Evolutionary conservation across 2,888 invertebrate genomes (phyloP).

Genomic region (Drosophila paramelanica): DNA sequence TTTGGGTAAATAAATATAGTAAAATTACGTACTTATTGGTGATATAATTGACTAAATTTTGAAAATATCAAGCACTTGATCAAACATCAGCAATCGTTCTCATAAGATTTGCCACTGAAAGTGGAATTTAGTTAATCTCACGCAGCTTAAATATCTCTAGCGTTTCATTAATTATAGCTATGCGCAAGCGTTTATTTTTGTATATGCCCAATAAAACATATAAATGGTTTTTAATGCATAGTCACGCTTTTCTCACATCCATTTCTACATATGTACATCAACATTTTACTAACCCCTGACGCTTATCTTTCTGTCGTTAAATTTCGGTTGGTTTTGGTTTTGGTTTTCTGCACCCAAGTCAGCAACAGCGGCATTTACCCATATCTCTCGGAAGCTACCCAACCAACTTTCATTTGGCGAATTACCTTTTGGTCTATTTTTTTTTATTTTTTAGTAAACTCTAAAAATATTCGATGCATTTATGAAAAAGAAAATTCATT

Average conservation of each 20-base stretch:
- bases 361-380: slow-evolving; percentile 2
- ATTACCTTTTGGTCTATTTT: not conserved
- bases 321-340: slow-evolving; percentile 1
- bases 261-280: slow-evolving; percentile 8
- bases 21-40: not conserved
- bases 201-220: slow-evolving; percentile 40
- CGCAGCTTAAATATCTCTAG: not conserved
- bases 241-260: slow-evolving; percentile 57
- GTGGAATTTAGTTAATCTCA: slow-evolving; percentile 3
- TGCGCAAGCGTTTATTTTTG: slow-evolving; percentile 25
- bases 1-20: not conserved
- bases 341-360: slow-evolving; percentile 23
- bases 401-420: slow-evolving; percentile 16
- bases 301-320: slow-evolving; percentile 24
- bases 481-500: not conserved
- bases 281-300: slow-evolving; percentile 14
- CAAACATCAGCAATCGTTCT: not conserved
- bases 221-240: slow-evolving; percentile 37
- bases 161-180: slow-evolving; percentile 27
- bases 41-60: not conserved
- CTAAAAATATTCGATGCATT: not conserved
- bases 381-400: slow-evolving; percentile 1
- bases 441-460: not conserved
- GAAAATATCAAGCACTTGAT: slow-evolving; percentile 2
- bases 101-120: slow-evolving; percentile 8